Percentiles rank a stretch among this genome's conserved stretches.
phyloP scores from a whole-genome alignment of 2,113 vertebrate species.

The Sceloporus tristichus region DNA sequence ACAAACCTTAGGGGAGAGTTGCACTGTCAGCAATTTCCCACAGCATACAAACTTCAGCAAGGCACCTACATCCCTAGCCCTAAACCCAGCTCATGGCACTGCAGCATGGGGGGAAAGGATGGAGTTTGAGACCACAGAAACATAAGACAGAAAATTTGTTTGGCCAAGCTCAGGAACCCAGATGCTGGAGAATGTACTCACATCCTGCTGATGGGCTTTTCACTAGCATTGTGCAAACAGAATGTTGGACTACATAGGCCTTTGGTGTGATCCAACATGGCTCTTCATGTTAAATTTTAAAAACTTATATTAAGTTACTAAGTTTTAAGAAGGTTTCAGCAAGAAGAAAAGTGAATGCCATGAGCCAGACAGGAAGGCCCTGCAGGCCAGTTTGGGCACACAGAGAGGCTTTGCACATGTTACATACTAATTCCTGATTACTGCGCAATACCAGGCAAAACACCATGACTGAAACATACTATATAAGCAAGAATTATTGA shows the following conservation, averaged over 20 bases:
- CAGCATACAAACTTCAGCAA: not conserved
- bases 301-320: not conserved
- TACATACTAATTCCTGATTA: not conserved
- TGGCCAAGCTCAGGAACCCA: not conserved
- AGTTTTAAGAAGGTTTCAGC: not conserved
- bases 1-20: conserved; percentile 19
- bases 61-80: not conserved
- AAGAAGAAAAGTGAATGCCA: too few species aligned
- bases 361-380: not conserved
- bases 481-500: not conserved
- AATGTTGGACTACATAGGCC: too few species aligned
- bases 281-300: too few species aligned
- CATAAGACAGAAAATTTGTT: not conserved
- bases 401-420: not conserved
- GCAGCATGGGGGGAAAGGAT: not conserved
- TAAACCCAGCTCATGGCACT: not conserved
- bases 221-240: too few species aligned
- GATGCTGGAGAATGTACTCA: too few species aligned
- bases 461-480: not conserved
- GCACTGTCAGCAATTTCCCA: conserved; percentile 16
- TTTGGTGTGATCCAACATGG: too few species aligned
- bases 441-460: not conserved
- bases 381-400: not conserved
- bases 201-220: too few species aligned
- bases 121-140: conserved; percentile 3